Conservation (phyloP, 2,888 invertebrate genomes). For the Mactromeris polynyma region DNA sequence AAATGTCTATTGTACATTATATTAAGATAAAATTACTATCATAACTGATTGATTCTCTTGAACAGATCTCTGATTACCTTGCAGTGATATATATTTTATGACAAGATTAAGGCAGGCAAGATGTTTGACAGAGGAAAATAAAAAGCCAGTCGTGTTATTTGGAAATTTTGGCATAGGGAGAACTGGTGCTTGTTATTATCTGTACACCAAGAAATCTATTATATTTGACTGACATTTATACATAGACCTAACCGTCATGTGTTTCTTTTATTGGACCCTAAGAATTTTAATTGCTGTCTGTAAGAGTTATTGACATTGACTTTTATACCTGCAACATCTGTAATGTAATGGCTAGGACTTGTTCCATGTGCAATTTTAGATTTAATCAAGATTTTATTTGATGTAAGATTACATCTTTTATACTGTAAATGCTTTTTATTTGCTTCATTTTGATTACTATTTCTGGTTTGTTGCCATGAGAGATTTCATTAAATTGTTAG, state of each 20-base stretch:
- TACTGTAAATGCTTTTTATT: background rate
- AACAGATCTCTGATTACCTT: background rate
- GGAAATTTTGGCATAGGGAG: background rate
- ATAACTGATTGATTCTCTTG: background rate
- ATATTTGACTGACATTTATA: conserved; percentile 7
- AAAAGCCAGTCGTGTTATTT: background rate
- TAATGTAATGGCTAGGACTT: background rate
- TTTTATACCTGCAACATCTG: background rate
- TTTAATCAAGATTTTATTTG: conserved; percentile 10
- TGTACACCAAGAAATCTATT: background rate
- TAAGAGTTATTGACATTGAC: conserved; percentile 1
- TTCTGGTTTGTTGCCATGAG: background rate
- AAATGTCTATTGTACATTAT: conserved; percentile 6
- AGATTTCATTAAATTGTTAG: background rate
- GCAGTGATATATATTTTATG: background rate
- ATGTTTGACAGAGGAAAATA: background rate
- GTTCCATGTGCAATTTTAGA: background rate
- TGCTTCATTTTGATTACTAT: background rate
- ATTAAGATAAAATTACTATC: background rate
- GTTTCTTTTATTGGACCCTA: background rate
- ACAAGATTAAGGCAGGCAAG: background rate
- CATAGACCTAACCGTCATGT: background rate
- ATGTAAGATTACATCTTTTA: background rate
- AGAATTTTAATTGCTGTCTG: conserved; percentile 3
- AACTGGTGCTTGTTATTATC: background rate